These are phyloP conservation scores for Misgurnus anguillicaudatus DNA, from an alignment of 2,113 vertebrate genomes.

Conservation along the genomic window DNA sequence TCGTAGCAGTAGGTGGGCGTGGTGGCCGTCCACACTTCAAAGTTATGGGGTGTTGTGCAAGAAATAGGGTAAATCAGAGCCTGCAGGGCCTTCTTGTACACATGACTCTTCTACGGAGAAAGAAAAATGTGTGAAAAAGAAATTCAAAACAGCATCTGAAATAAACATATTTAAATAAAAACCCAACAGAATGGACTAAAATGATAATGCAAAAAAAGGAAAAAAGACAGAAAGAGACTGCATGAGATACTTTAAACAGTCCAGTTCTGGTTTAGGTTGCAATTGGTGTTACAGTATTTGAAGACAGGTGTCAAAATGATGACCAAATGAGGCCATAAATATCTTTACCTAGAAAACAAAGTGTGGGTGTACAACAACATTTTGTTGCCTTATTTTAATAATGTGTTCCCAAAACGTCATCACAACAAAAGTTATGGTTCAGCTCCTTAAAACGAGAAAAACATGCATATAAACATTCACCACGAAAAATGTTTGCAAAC, in stretches of 20 bases:
- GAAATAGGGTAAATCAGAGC: constrained; percentile 99
- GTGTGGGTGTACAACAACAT: background rate
- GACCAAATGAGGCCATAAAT: constrained; percentile 1
- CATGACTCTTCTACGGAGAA: constrained; percentile 86
- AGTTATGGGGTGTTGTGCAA: constrained; percentile 95
- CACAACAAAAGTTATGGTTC: too few relatives aligned
- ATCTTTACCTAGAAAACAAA: constrained; percentile 1
- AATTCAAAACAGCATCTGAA: background rate
- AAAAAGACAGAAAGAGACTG: background rate
- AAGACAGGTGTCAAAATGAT: background rate
- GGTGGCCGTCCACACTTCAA: constrained; percentile 96
- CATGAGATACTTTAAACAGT: background rate
- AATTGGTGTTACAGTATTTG: background rate
- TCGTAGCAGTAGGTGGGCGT: constrained; percentile 98
- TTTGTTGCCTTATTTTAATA: background rate
- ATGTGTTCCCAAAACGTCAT: background rate
- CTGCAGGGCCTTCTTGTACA: constrained; percentile 96
- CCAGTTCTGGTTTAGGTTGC: background rate
- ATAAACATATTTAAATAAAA: background rate
- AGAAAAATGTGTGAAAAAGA: too few relatives aligned
- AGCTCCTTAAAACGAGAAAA: too few relatives aligned
- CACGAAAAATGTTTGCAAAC: too few relatives aligned
- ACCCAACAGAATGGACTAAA: background rate
- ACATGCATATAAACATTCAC: too few relatives aligned
- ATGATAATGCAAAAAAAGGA: background rate